Percentiles rank a stretch among this genome's conserved stretches.
phyloP scores from a whole-genome alignment of 2,888 invertebrate genomes.

The Diarsia mendica region DNA sequence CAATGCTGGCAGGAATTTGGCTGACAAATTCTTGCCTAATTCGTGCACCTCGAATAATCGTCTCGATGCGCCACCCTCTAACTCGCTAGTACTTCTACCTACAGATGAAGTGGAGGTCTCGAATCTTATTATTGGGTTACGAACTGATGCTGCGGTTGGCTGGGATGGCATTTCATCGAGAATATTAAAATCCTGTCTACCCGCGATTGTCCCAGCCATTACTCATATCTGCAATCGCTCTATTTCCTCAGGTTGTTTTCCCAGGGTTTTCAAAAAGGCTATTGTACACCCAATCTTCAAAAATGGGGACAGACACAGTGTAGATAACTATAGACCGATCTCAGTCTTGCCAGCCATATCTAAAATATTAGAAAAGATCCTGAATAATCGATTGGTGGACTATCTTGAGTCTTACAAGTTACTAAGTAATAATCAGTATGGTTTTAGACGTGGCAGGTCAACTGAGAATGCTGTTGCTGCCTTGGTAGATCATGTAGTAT shows the following conservation, averaged over 20 bases:
- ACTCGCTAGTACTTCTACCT: slow-evolving; percentile 5
- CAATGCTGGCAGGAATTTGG: too few species aligned
- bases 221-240: slow-evolving; percentile 6
- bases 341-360: too few species aligned
- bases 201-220: neutral
- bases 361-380: slow-evolving; percentile 2
- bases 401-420: slow-evolving; percentile 13
- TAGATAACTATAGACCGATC: too few species aligned
- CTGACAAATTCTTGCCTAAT: too few species aligned
- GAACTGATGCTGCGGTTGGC: slow-evolving; percentile 13
- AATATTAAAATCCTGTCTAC: slow-evolving; percentile 1
- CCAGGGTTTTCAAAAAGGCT: slow-evolving; percentile 1
- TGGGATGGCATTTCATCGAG: slow-evolving; percentile 19
- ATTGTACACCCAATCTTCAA: slow-evolving; percentile 9
- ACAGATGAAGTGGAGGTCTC: slow-evolving; percentile 18
- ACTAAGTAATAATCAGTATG: too few species aligned
- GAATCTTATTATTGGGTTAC: slow-evolving; percentile 1
- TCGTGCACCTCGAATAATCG: too few species aligned
- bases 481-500: too few species aligned
- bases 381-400: neutral
- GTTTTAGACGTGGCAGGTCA: too few species aligned
- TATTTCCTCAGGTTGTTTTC: slow-evolving; percentile 6
- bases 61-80: neutral
- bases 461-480: too few species aligned
- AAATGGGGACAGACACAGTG: too few species aligned